Base-by-base conservation (phyloP, 2,888 invertebrate species). In the Drosophila kuntzei region DNA sequence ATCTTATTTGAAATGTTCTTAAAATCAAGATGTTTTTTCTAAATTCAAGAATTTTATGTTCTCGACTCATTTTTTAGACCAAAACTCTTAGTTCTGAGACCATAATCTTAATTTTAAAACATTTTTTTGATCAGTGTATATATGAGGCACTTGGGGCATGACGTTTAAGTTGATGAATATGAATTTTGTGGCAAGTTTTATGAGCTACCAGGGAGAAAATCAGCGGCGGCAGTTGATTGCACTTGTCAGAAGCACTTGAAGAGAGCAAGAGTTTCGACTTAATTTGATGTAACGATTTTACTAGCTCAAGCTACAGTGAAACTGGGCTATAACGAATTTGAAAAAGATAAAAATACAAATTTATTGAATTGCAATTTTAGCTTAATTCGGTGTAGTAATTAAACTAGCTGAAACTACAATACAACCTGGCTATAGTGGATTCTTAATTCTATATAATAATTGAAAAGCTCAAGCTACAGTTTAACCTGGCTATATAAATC, bases 161-260 rank as follows among this genome's bases (percentile, higher is more conserved):
- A 63, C 80, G 72, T 86, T 87, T 72, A 77, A 50, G 41, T 72
- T 87, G 77, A 83, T 83, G 83, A 82, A 82, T 83, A 81, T 83
- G 83, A 69, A 71, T 69, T 71, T 73, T 58, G 68, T 81, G 82
- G 72, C 69, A 67, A 78, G 68, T 75, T 84, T 71, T 79, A 72
- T 67, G 78, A 20, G 49, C 29, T 55, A 25, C 34, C 25, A 39
- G 60, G 54, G 50, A 27, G 62, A 34, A 66, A 61, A 55, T 47
- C 62, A 65, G 65, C 44, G 44, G 64, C 64, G 49, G 57, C 54
- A 25, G 50, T 63, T 76, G 74, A 78, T 74, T 76, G 65, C 68
- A 63, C 63, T 67, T 76, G 73, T 65, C 76, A 46, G 76, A 46
- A 32, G 22, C 25, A 44, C 50, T 9, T 9, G 27, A 27, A 32